A percentile compares a stretch with the other conserved stretches of the same genome.
These are phyloP conservation scores for Corythucha ciliata DNA, from an alignment of 2,888 invertebrate species.

Conservation along the genomic window DNA sequence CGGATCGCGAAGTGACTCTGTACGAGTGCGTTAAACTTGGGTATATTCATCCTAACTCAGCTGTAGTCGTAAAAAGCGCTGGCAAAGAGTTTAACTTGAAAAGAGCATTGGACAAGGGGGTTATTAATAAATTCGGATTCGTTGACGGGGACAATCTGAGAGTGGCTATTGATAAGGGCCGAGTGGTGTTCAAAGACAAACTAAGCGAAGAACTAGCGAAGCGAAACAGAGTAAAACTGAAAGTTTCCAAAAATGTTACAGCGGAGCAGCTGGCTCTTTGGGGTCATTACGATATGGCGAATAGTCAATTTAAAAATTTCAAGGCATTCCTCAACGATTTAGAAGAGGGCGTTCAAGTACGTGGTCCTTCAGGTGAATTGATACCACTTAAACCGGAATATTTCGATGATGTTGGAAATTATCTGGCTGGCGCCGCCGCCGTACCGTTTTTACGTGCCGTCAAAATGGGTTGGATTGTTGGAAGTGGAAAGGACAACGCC, in stretches of 20 bases:
- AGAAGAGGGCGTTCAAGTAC: too few relatives aligned
- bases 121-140: slow-evolving; percentile 69
- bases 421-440: too few relatives aligned
- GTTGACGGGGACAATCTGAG: slow-evolving; percentile 63
- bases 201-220: slow-evolving; percentile 61
- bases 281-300: slow-evolving; percentile 67
- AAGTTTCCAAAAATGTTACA: slow-evolving; percentile 48
- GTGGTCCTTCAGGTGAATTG: too few relatives aligned
- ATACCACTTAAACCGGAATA: too few relatives aligned
- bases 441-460: slow-evolving; percentile 78
- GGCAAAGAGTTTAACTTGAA: slow-evolving; percentile 50
- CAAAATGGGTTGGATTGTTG: slow-evolving; percentile 64
- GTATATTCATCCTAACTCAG: slow-evolving; percentile 76
- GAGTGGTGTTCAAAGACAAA: slow-evolving; percentile 54
- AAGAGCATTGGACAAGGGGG: slow-evolving; percentile 65
- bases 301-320: too few relatives aligned
- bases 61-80: slow-evolving; percentile 65
- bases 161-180: slow-evolving; percentile 58
- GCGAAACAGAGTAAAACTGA: slow-evolving; percentile 46
- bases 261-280: slow-evolving; percentile 62
- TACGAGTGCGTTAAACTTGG: slow-evolving; percentile 78
- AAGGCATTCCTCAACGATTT: too few relatives aligned
- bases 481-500: slow-evolving; percentile 12
- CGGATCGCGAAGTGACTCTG: slow-evolving; percentile 72
- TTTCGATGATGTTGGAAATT: too few relatives aligned